Conservation (phyloP, 1,140 invertebrate genomes). For the Phenacoccus solenopsis region DNA sequence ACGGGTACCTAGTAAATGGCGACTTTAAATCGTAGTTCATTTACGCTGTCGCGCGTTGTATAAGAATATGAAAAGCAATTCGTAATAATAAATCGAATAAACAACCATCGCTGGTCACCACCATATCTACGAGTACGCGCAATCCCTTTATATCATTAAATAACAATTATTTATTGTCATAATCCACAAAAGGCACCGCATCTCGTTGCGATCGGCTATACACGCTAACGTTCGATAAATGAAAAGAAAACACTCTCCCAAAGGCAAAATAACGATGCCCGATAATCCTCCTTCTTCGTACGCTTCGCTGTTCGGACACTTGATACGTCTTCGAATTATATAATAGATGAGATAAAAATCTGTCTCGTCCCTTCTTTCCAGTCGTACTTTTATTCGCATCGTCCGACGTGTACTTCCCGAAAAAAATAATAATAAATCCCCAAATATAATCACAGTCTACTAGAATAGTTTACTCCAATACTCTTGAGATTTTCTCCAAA, state of each 20-base stretch:
- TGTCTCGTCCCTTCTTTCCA: not conserved
- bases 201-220: too few species aligned
- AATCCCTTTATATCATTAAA: not conserved
- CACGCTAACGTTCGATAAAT: not conserved
- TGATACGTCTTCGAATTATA: conserved; percentile 4
- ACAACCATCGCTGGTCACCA: too few species aligned
- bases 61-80: too few species aligned
- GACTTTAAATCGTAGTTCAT: too few species aligned
- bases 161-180: conserved; percentile 9
- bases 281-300: not conserved
- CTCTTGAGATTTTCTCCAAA: not conserved
- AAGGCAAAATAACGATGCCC: not conserved
- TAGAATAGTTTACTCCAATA: conserved; percentile 5
- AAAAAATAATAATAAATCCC: not conserved
- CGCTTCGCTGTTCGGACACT: not conserved
- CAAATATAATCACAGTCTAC: not conserved
- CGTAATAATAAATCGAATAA: too few species aligned
- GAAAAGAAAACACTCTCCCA: conserved; percentile 4
- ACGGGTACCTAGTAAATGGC: too few species aligned
- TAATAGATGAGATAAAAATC: not conserved
- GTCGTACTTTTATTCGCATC: not conserved
- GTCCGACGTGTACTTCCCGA: not conserved
- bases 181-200: not conserved
- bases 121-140: too few species aligned
- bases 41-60: too few species aligned